Evolutionary conservation across 2,113 vertebrate genomes (phyloP).

Genomic region (Cavia porcellus): DNA sequence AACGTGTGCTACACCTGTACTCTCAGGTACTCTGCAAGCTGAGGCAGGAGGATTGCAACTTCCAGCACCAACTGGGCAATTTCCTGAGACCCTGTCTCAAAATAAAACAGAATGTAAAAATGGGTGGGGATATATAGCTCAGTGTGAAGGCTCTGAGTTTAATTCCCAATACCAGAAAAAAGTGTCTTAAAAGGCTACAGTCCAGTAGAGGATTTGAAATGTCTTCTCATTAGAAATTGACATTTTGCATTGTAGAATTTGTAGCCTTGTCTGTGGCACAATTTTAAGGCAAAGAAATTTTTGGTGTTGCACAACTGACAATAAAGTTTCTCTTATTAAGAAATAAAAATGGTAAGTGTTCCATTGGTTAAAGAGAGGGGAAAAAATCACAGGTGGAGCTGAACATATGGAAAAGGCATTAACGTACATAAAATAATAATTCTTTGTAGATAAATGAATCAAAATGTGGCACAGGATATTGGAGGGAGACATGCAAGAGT

Average conservation of each 20-base stretch:
- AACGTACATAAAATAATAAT: not conserved
- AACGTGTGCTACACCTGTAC: no score
- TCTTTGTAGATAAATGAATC: not conserved
- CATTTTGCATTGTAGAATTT: not conserved
- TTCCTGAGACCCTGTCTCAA: not conserved
- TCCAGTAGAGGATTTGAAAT: not conserved
- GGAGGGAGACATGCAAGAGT: not conserved
- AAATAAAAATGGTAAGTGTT: not conserved
- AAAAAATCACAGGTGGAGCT: not conserved
- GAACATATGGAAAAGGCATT: not conserved
- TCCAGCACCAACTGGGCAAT: not conserved
- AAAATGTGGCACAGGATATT: not conserved
- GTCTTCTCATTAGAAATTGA: not conserved
- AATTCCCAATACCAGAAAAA: not conserved
- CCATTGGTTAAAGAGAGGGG: not conserved
- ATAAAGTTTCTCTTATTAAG: constrained; percentile 11
- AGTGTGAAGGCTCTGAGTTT: not conserved
- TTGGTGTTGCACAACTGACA: not conserved
- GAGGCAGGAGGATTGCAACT: not conserved
- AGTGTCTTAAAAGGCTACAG: not conserved
- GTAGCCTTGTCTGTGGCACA: not conserved
- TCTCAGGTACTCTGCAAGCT: not conserved
- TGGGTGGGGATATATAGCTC: not conserved
- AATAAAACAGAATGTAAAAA: not conserved
- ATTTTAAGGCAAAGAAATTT: not conserved